Evolutionary conservation across 2,888 invertebrate genomes (phyloP), one percentile per base, ranked within the genome.

Genomic region (Dolomedes plantarius): DNA sequence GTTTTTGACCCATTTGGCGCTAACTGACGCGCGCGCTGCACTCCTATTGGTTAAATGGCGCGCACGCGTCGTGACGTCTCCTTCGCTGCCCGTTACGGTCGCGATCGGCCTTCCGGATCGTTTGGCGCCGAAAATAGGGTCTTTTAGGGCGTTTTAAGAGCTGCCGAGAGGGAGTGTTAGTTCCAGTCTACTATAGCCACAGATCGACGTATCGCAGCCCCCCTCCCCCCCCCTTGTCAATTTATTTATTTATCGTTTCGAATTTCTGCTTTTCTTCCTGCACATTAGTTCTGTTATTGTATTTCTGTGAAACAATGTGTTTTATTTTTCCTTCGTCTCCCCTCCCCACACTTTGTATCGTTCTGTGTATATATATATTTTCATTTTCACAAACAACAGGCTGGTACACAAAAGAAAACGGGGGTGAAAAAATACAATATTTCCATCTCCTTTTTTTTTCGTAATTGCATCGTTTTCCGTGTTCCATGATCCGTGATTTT

Each of bases 91-190:
- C 83, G 83, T 85, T 85, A 85, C 83, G 83, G 83, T 85, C 62
- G 83, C 83, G 83, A 85, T 85, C 83, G 72, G 72, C 83, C 83
- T 85, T 85, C 72, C 85, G 78, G 78, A 62, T 79, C 78, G 85
- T 86, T 86, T 86, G 85, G 69, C 74, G 79, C 72, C 68, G 74
- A 78, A 69, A 86, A 86, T 86, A 79, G 85, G 56, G 74, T 79
- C 78, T 86, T 86, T 86, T 86, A 86, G 78, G 78, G 85, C 79
- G 74, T 86, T 86, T 86, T 86, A 86, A 86, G 74, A 86, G 85
- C 67, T 86, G 68, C 85, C 74, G 13, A 78, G 79, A 77, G 72
- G 67, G 83, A 85, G 83, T 85, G 76, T 64, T 27, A 74, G 73
- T 68, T 31, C 3, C 32, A 86, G 85, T 86, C 79, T 23, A 86